Evolutionary conservation across 2,113 vertebrate species (phyloP).

Genomic region (Sardina pilchardus): DNA sequence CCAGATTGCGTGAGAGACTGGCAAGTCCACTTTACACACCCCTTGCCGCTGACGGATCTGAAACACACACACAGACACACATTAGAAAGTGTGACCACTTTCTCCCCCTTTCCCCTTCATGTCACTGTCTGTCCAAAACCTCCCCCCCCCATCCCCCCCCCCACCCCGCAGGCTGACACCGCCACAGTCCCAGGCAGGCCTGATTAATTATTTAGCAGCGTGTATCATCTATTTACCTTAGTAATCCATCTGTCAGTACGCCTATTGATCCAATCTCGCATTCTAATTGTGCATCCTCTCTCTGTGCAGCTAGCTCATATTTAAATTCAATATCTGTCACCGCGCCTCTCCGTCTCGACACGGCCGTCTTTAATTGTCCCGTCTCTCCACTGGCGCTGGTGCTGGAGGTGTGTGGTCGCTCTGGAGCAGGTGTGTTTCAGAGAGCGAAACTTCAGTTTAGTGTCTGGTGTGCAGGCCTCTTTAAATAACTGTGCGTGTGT

Average conservation of each 20-base stretch:
- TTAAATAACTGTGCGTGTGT: not conserved
- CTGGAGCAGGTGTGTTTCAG: conserved; percentile 42
- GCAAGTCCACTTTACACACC: not conserved
- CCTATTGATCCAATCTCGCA: conserved; percentile 79
- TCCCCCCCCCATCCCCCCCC: conserved; percentile 16
- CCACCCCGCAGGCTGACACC: not conserved
- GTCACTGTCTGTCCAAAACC: conserved; percentile 50
- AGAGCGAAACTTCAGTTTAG: conserved; percentile 29
- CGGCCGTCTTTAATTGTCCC: conserved; percentile 24
- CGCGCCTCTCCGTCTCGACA: conserved; percentile 40
- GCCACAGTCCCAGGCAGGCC: conserved; percentile 54
- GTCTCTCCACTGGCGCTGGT: conserved; percentile 20
- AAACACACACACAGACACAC: conserved; percentile 22
- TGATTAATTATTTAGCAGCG: conserved; percentile 83
- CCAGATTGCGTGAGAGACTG: not conserved
- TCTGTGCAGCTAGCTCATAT: conserved; percentile 69
- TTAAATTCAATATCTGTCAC: conserved; percentile 71
- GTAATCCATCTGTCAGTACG: conserved; percentile 85
- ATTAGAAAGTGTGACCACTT: conserved; percentile 56
- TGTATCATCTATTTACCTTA: conserved; percentile 84
- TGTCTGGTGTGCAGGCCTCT: conserved; percentile 9
- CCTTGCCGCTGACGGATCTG: not conserved
- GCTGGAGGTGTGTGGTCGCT: conserved; percentile 24
- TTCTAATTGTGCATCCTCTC: conserved; percentile 78
- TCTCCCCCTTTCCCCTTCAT: conserved; percentile 41